A percentile compares a stretch with the other conserved stretches of the same genome.
Evolutionary conservation across 2,888 invertebrate genomes (phyloP).

Genomic region (Eugnorisma glareosa): DNA sequence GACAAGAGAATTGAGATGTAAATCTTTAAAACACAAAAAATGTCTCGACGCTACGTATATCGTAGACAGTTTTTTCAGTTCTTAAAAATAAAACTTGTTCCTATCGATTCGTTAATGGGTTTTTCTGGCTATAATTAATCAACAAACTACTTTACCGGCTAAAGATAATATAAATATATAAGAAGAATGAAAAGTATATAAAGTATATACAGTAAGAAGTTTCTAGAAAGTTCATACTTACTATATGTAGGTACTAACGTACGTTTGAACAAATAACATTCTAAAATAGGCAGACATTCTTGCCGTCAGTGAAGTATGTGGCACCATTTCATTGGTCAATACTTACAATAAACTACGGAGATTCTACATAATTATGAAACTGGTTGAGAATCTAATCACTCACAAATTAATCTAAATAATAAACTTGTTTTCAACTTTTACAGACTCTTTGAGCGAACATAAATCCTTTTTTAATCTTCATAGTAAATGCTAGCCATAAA

Average conservation of each 20-base stretch:
- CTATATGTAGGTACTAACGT: neutral
- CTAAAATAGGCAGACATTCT: conserved; percentile 23
- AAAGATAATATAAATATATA: too few relatives aligned
- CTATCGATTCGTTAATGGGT: neutral
- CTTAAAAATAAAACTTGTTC: neutral
- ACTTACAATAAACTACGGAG: conserved; percentile 34
- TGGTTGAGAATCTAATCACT: conserved; percentile 56
- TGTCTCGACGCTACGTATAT: neutral
- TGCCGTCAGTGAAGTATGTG: conserved; percentile 44
- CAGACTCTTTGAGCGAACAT: conserved; percentile 37
- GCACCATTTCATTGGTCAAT: conserved; percentile 62
- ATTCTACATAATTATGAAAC: conserved; percentile 52
- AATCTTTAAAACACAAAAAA: conserved; percentile 26
- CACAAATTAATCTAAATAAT: conserved; percentile 40
- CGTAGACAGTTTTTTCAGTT: conserved; percentile 33
- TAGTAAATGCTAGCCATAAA: conserved; percentile 22
- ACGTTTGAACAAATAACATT: conserved; percentile 36
- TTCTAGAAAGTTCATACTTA: conserved; percentile 32
- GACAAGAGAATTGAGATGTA: conserved; percentile 24
- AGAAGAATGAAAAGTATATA: too few relatives aligned
- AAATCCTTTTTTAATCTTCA: conserved; percentile 39
- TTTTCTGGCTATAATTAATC: neutral
- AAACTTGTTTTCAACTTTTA: conserved; percentile 36
- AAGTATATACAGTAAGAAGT: too few relatives aligned
- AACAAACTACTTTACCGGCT: neutral